phyloP scores from a whole-genome alignment of 2,797 vertebrate genomes.

The Paratrypauchen microcephalus region DNA sequence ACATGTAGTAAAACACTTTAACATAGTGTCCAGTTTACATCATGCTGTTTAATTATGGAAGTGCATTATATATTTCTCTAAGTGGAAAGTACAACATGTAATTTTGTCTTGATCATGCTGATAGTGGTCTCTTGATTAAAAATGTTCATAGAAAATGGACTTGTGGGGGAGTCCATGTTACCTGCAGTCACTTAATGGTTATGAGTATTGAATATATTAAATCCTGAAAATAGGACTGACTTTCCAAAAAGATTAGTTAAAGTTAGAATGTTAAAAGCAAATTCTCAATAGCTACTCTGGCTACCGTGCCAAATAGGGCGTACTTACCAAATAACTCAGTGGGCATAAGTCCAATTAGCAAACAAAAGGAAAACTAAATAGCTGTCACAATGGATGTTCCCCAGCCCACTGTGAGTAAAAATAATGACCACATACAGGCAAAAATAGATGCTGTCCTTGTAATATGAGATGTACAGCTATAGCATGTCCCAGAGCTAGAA shows the following conservation, averaged over 20 bases:
- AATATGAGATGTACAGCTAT: conserved; percentile 1
- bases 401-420: background rate
- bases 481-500: conserved; percentile 16
- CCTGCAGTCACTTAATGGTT: background rate
- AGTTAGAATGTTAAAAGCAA: background rate
- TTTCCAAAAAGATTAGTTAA: too few species aligned
- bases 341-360: conserved; percentile 10
- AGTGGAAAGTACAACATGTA: background rate
- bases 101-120: background rate
- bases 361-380: conserved; percentile 18
- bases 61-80: background rate
- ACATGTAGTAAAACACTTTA: conserved; percentile 1
- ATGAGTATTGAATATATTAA: too few species aligned
- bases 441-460: background rate
- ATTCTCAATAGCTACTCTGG: conserved; percentile 25
- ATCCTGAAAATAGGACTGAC: too few species aligned
- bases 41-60: background rate
- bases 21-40: background rate
- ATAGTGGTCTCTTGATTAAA: too few species aligned
- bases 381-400: conserved; percentile 28
- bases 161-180: background rate
- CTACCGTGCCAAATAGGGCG: conserved; percentile 35
- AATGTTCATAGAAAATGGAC: too few species aligned
- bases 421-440: background rate
- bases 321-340: conserved; percentile 32